Percentiles rank a stretch among this genome's conserved stretches.
phyloP scores from a whole-genome alignment of 2,113 vertebrate species.

The Hylia prasina region DNA sequence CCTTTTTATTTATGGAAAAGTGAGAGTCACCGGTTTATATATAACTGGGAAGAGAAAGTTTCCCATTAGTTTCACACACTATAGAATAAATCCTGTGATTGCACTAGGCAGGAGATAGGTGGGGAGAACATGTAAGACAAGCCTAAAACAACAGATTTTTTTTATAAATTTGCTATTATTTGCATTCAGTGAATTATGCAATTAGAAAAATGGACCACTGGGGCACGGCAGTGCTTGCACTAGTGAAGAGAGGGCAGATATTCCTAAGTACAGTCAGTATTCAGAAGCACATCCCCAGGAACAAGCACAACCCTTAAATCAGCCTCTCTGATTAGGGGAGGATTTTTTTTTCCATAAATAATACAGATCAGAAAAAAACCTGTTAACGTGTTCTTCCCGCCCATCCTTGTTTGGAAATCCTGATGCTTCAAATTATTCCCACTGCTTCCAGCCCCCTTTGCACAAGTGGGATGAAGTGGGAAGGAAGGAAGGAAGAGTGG shows the following conservation, averaged over 20 bases:
- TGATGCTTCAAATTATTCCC: background rate
- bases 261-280: background rate
- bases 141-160: background rate
- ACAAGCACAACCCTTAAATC: background rate
- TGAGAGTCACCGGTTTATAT: background rate
- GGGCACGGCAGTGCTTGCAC: background rate
- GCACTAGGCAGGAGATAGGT: background rate
- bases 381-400: background rate
- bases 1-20: conserved; percentile 30
- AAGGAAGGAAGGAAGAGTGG: background rate
- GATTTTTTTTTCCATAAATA: background rate
- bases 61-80: background rate
- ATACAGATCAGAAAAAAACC: background rate
- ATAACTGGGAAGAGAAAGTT: background rate
- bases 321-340: background rate
- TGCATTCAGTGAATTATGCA: background rate
- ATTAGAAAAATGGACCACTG: background rate
- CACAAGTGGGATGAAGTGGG: background rate
- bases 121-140: background rate
- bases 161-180: background rate
- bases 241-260: background rate
- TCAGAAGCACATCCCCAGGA: background rate
- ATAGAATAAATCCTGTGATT: background rate
- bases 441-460: background rate
- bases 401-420: background rate